phyloP scores from a whole-genome alignment of 2,113 vertebrate genomes.

The Mungos mungo region DNA sequence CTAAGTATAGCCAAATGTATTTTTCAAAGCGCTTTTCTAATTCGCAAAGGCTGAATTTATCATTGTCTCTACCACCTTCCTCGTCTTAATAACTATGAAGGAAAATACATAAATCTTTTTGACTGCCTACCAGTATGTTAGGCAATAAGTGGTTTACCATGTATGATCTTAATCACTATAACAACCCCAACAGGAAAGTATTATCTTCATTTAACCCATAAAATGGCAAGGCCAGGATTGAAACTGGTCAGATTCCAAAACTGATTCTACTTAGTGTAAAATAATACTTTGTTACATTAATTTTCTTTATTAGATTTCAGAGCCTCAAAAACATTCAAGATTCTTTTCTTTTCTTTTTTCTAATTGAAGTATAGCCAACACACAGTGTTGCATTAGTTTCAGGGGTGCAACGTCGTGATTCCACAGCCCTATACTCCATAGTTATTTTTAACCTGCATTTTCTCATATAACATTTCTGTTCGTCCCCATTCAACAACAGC shows the following conservation, averaged over 20 bases:
- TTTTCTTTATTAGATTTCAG: not conserved
- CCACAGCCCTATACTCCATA: not conserved
- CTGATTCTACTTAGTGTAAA: not conserved
- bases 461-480: not conserved
- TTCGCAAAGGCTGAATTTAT: not conserved
- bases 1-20: not conserved
- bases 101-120: not conserved
- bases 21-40: not conserved
- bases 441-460: conserved; percentile 10
- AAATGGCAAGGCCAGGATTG: not conserved
- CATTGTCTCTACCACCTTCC: not conserved
- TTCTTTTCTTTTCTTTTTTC: not conserved
- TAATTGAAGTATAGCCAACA: not conserved
- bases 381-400: not conserved
- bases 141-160: not conserved
- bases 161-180: not conserved
- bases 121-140: not conserved
- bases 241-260: not conserved
- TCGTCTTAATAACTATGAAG: not conserved
- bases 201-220: not conserved
- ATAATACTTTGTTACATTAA: not conserved
- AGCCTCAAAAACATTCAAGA: not conserved
- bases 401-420: not conserved
- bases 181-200: not conserved
- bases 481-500: not conserved